Evolutionary conservation across 2,113 vertebrate genomes (phyloP).

Genomic region (Albula glossodonta): DNA sequence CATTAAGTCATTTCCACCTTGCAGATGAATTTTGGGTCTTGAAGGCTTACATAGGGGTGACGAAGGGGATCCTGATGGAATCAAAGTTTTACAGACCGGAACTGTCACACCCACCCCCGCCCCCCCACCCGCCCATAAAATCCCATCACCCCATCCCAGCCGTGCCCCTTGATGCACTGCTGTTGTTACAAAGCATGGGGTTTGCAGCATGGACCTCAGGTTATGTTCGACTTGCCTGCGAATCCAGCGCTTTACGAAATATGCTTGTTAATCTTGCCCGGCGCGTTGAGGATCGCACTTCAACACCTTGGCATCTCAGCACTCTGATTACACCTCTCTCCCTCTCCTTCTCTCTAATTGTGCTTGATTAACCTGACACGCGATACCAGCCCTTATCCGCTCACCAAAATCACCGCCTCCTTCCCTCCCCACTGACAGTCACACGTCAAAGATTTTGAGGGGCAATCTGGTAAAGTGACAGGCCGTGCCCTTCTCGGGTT

Average conservation of each 20-base stretch:
- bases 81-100: background rate
- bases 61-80: background rate
- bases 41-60: background rate
- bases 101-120: background rate
- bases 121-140: background rate
- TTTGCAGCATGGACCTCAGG: background rate
- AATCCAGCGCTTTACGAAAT: background rate
- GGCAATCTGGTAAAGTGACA: constrained; percentile 70
- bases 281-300: constrained; percentile 44
- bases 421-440: constrained; percentile 61
- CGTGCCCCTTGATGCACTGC: no score
- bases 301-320: constrained; percentile 40
- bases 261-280: constrained; percentile 45
- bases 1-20: background rate
- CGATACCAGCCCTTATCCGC: constrained; percentile 42
- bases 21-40: background rate
- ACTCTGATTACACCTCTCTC: constrained; percentile 61
- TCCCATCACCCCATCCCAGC: no score
- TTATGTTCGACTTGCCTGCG: background rate
- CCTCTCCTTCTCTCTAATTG: constrained; percentile 58
- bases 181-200: background rate
- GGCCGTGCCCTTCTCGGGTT: constrained; percentile 62
- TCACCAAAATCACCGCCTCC: constrained; percentile 10
- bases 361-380: constrained; percentile 60
- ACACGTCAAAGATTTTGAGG: constrained; percentile 66